A percentile compares a stretch with the other conserved stretches of the same genome.
Evolutionary conservation across 2,113 vertebrate genomes (phyloP).

Genomic region (Procavia capensis): DNA sequence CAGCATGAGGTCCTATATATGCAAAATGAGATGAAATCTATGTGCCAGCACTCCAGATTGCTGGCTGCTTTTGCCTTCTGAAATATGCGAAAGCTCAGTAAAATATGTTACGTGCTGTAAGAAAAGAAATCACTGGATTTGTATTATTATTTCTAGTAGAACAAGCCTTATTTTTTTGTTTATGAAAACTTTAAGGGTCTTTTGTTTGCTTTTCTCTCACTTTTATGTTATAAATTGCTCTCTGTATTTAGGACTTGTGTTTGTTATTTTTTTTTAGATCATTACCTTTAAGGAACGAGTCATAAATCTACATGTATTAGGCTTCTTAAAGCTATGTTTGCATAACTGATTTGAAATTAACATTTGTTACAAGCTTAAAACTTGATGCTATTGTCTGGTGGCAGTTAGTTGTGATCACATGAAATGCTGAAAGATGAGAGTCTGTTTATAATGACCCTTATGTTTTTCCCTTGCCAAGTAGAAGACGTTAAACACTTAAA

Average conservation of each 20-base stretch:
- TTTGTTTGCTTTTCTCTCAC: conserved; percentile 58
- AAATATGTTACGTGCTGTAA: conserved; percentile 66
- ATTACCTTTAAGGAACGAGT: conserved; percentile 64
- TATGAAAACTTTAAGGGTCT: conserved; percentile 27
- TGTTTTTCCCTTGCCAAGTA: not conserved
- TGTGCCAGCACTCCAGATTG: conserved; percentile 80
- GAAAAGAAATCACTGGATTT: conserved; percentile 66
- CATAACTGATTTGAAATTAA: conserved; percentile 77
- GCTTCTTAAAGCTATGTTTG: conserved; percentile 71
- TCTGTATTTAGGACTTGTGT: conserved; percentile 3
- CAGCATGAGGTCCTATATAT: conserved; percentile 75
- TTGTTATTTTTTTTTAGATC: not conserved
- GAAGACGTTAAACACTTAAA: not conserved
- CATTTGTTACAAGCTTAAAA: conserved; percentile 65
- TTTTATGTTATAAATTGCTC: conserved; percentile 63
- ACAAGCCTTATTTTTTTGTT: conserved; percentile 57
- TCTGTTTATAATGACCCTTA: not conserved
- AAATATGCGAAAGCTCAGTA: conserved; percentile 65
- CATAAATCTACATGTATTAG: conserved; percentile 77
- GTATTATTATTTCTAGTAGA: conserved; percentile 73
- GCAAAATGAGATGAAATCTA: conserved; percentile 74
- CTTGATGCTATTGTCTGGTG: conserved; percentile 58
- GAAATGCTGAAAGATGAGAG: conserved; percentile 49
- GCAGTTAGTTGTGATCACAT: conserved; percentile 52
- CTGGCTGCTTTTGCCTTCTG: conserved; percentile 78